Evolutionary conservation across 2,797 vertebrate species (phyloP).

Genomic region (Calcarius lapponicus): DNA sequence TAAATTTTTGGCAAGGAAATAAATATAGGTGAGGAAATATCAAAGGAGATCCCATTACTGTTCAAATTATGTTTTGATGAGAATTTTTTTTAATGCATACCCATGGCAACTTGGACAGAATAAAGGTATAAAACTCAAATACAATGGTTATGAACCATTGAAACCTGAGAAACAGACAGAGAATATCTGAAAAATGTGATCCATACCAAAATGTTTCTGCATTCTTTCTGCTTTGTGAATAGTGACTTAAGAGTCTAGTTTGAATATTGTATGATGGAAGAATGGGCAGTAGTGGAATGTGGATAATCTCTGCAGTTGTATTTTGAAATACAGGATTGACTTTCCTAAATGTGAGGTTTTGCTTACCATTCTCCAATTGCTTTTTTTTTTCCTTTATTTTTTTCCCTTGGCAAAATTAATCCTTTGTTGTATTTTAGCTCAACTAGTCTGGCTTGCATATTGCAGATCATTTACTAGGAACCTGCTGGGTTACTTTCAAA

Average conservation of each 20-base stretch:
- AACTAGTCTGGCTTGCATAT: constrained; percentile 14
- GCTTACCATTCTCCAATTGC: background rate
- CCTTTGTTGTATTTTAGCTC: constrained; percentile 9
- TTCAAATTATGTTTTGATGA: constrained; percentile 24
- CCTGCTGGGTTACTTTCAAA: constrained; percentile 48
- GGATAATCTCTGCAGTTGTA: constrained; percentile 30
- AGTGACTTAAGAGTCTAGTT: constrained; percentile 50
- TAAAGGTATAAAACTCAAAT: constrained; percentile 37
- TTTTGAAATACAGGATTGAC: constrained; percentile 2
- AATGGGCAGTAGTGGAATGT: constrained; percentile 23
- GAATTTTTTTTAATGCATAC: constrained; percentile 35
- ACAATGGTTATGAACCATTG: constrained; percentile 19
- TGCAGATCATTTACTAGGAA: constrained; percentile 41
- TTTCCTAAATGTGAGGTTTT: constrained; percentile 26
- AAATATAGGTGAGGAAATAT: constrained; percentile 6
- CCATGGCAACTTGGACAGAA: constrained; percentile 2
- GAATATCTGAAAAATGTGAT: constrained; percentile 33
- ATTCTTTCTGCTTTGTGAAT: constrained; percentile 28
- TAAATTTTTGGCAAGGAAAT: constrained; percentile 40
- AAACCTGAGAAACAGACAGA: constrained; percentile 4
- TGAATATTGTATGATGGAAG: constrained; percentile 45
- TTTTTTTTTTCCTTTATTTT: background rate
- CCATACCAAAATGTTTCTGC: background rate
- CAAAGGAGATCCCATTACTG: constrained; percentile 21
- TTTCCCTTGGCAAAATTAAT: background rate